phyloP scores from a whole-genome alignment of 2,113 vertebrate genomes.

The Nerophis lumbriciformis region DNA sequence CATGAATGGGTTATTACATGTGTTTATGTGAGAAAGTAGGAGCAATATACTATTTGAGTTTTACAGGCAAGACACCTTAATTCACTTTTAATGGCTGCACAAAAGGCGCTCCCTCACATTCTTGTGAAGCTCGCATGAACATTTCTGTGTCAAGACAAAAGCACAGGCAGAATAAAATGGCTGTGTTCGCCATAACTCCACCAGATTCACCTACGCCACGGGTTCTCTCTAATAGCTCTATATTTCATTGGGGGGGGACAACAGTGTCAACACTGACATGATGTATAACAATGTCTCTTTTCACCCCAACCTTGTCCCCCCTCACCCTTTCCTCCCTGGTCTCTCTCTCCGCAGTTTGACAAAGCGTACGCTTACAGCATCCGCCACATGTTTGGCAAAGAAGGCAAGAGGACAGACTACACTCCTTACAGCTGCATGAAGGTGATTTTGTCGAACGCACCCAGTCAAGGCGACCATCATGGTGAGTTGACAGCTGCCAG shows the following conservation, averaged over 20 bases:
- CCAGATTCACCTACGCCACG: slow-evolving; percentile 59
- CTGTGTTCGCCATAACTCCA: slow-evolving; percentile 54
- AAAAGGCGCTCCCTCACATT: not conserved
- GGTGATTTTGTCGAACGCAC: slow-evolving; percentile 93
- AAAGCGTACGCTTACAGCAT: slow-evolving; percentile 94
- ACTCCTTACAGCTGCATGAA: slow-evolving; percentile 98
- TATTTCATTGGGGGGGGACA: slow-evolving; percentile 65
- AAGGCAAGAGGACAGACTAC: slow-evolving; percentile 94
- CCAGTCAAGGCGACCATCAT: slow-evolving; percentile 92
- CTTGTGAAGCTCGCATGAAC: not conserved
- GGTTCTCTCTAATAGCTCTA: slow-evolving; percentile 56
- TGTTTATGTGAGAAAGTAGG: slow-evolving; percentile 31
- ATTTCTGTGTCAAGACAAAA: slow-evolving; percentile 12
- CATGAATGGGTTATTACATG: slow-evolving; percentile 64
- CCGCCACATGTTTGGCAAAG: slow-evolving; percentile 93
- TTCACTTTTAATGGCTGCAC: slow-evolving; percentile 37
- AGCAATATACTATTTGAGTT: slow-evolving; percentile 42
- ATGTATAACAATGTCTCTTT: slow-evolving; percentile 60
- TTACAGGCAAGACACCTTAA: slow-evolving; percentile 27
- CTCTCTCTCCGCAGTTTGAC: slow-evolving; percentile 81
- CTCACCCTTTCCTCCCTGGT: slow-evolving; percentile 32
- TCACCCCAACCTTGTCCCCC: slow-evolving; percentile 58
- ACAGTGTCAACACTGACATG: slow-evolving; percentile 49
- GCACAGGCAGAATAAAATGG: slow-evolving; percentile 27
- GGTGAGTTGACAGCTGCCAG: slow-evolving; percentile 74